These are phyloP conservation scores for Kryptolebias marmoratus DNA, from an alignment of 2,113 vertebrate species.

Conservation along the genomic window DNA sequence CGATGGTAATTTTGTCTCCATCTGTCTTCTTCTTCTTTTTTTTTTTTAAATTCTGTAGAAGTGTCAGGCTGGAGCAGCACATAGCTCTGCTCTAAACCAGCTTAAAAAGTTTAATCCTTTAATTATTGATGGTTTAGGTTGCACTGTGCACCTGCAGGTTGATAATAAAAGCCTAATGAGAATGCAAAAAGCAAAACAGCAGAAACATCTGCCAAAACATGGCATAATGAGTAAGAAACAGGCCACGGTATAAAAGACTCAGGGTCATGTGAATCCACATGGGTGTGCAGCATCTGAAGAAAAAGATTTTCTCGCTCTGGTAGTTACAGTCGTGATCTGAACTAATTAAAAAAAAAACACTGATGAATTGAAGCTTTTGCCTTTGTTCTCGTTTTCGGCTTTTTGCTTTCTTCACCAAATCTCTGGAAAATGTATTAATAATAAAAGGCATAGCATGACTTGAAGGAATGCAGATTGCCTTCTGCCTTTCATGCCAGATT, in stretches of 20 bases:
- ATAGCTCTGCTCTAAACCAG: constrained; percentile 48
- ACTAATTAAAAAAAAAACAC: constrained; percentile 50
- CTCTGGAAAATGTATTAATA: background rate
- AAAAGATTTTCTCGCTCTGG: constrained; percentile 14
- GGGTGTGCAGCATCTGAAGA: constrained; percentile 28
- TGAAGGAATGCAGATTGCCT: no score
- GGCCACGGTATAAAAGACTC: constrained; percentile 32
- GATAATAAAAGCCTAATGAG: constrained; percentile 66
- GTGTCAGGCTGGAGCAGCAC: constrained; percentile 26
- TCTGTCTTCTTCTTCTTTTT: constrained; percentile 15
- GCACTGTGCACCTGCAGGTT: constrained; percentile 60
- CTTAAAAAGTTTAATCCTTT: constrained; percentile 69
- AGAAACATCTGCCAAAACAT: constrained; percentile 62
- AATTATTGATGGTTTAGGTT: constrained; percentile 69
- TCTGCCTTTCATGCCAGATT: no score
- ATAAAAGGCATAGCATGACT: no score
- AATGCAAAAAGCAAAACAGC: constrained; percentile 41
- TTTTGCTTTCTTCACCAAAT: constrained; percentile 12
- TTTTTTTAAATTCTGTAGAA: constrained; percentile 6
- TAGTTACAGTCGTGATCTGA: constrained; percentile 38
- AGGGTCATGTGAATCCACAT: constrained; percentile 48
- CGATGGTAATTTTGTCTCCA: constrained; percentile 12
- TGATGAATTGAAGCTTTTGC: constrained; percentile 11
- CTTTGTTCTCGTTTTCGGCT: constrained; percentile 12
- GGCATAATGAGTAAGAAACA: constrained; percentile 42